Conservation (phyloP, 2,113 vertebrate genomes). For the Nestor notabilis region DNA sequence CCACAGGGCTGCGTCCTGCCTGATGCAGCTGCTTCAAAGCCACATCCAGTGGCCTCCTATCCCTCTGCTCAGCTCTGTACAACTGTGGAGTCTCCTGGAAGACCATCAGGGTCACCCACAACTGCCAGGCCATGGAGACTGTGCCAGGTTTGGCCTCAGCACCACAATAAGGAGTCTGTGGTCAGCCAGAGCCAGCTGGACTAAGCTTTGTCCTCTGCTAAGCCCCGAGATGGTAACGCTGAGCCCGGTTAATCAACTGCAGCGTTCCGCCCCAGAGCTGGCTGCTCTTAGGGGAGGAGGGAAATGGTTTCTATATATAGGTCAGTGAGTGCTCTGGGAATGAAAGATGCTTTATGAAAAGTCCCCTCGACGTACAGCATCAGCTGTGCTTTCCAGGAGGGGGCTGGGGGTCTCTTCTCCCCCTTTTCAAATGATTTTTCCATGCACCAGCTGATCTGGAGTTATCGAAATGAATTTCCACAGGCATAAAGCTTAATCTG, state of each 20-base stretch:
- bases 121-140: neutral
- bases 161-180: neutral
- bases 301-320: conserved; percentile 32
- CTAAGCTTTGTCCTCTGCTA: neutral
- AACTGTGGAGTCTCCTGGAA: neutral
- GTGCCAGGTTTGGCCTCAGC: neutral
- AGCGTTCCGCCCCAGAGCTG: neutral
- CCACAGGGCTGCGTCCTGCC: neutral
- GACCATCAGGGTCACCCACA: neutral
- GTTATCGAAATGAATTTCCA: conserved; percentile 45
- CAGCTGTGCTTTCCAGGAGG: conserved; percentile 11
- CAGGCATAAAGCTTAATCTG: conserved; percentile 25
- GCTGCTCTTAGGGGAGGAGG: neutral
- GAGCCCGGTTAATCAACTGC: neutral
- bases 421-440: conserved; percentile 27
- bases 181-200: neutral
- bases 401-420: neutral
- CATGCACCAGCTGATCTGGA: conserved; percentile 40
- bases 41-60: neutral
- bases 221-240: neutral
- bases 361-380: neutral
- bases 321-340: neutral
- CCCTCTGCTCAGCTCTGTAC: neutral
- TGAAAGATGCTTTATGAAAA: conserved; percentile 20
- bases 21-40: neutral